Conservation (phyloP, 2,888 invertebrate genomes). For the Emmelina monodactyla region DNA sequence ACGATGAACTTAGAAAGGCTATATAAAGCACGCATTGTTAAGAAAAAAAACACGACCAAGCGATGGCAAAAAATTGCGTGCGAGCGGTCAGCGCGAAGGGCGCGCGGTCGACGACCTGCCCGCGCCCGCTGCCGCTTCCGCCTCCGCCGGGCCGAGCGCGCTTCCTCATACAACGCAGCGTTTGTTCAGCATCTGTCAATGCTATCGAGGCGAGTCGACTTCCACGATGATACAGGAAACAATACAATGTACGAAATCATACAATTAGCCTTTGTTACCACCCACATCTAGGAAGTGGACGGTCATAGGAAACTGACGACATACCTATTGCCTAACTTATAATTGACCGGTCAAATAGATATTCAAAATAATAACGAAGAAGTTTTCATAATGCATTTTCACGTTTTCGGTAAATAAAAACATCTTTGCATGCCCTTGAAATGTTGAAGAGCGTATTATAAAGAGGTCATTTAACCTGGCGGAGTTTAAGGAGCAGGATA, state of each 20-base stretch:
- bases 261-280: too few species aligned
- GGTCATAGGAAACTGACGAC: too few species aligned
- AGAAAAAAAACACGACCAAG: conserved; percentile 8
- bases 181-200: neutral
- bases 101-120: conserved; percentile 30
- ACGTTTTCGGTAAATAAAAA: neutral
- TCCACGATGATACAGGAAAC: conserved; percentile 1
- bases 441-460: neutral
- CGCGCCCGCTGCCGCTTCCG: conserved; percentile 16
- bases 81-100: conserved; percentile 19
- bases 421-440: neutral
- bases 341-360: too few species aligned
- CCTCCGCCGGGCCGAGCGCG: conserved; percentile 18
- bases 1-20: conserved; percentile 6
- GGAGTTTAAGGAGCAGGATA: neutral
- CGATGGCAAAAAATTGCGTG: conserved; percentile 17
- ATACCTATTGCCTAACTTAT: too few species aligned
- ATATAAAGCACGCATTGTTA: conserved; percentile 4
- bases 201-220: neutral
- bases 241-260: too few species aligned
- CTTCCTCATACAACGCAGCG: conserved; percentile 25
- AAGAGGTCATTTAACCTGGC: neutral
- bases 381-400: too few species aligned
- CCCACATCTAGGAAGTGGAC: too few species aligned
- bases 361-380: too few species aligned